Evolutionary conservation across 2,888 invertebrate genomes (phyloP).

Genomic region (Cotesia congregata): DNA sequence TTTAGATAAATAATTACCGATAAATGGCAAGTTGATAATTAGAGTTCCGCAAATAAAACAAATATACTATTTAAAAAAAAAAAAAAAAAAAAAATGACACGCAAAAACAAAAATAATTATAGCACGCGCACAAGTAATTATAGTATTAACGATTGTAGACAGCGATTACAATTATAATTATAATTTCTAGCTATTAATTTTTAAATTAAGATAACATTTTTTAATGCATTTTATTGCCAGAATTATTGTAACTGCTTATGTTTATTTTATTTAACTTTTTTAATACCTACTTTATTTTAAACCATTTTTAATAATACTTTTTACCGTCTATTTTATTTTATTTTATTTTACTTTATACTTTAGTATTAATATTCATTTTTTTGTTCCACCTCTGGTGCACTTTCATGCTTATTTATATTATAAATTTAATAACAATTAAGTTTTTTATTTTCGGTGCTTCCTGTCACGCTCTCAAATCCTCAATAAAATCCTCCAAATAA

Average conservation of each 20-base stretch:
- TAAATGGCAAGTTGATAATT: slow-evolving; percentile 31
- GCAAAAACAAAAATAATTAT: slow-evolving; percentile 28
- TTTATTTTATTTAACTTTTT: neutral
- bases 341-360: neutral
- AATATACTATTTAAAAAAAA: slow-evolving; percentile 33
- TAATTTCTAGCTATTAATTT: neutral
- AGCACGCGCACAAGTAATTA: slow-evolving; percentile 44
- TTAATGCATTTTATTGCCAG: neutral
- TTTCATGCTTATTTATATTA: slow-evolving; percentile 1
- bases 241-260: slow-evolving; percentile 4
- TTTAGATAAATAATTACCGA: slow-evolving; percentile 42
- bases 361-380: slow-evolving; percentile 15
- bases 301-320: neutral
- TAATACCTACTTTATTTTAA: neutral
- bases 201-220: neutral
- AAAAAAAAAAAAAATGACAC: slow-evolving; percentile 25
- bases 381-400: neutral
- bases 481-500: neutral
- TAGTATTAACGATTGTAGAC: slow-evolving; percentile 48
- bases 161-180: slow-evolving; percentile 22
- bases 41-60: slow-evolving; percentile 3
- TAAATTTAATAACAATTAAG: slow-evolving; percentile 12
- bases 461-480: slow-evolving; percentile 8
- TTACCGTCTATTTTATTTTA: neutral
- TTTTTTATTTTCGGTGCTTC: slow-evolving; percentile 28